A percentile compares a stretch with the other conserved stretches of the same genome.
Conservation (phyloP, 2,888 invertebrate genomes). For the Hoplodrina ambigua region DNA sequence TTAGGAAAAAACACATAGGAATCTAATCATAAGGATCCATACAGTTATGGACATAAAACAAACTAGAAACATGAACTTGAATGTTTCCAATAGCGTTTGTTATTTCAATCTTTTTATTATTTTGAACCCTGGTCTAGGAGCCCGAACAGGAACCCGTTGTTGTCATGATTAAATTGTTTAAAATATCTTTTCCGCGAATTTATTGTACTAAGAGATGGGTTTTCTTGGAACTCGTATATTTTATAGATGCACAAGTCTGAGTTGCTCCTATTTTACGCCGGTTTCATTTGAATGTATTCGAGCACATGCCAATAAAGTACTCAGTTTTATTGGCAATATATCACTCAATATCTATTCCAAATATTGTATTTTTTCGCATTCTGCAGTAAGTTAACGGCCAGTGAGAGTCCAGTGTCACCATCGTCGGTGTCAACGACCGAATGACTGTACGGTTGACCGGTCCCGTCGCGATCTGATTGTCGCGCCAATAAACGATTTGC, state of each 20-base stretch:
- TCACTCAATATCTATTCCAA: slow-evolving; percentile 13
- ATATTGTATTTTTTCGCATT: slow-evolving; percentile 12
- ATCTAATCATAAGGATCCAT: not conserved
- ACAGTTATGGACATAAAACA: not conserved
- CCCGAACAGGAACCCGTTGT: slow-evolving; percentile 5
- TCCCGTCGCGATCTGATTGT: slow-evolving; percentile 88
- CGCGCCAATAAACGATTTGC: slow-evolving; percentile 87
- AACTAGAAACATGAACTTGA: not conserved
- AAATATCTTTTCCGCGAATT: not conserved
- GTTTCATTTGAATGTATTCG: slow-evolving; percentile 25
- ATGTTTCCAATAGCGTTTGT: slow-evolving; percentile 9
- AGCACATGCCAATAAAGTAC: slow-evolving; percentile 5
- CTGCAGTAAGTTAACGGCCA: slow-evolving; percentile 31
- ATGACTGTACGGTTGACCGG: slow-evolving; percentile 83
- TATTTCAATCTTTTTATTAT: slow-evolving; percentile 12
- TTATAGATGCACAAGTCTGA: slow-evolving; percentile 20
- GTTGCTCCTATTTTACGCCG: not conserved
- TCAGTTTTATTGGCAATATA: slow-evolving; percentile 17
- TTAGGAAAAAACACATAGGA: not conserved
- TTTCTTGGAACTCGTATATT: slow-evolving; percentile 9
- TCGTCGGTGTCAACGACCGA: slow-evolving; percentile 82
- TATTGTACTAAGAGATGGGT: not conserved
- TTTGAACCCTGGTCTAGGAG: not conserved
- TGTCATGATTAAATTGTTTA: not conserved
- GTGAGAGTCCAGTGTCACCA: slow-evolving; percentile 72